phyloP scores from a whole-genome alignment of 2,888 invertebrate species.

The Cetonia aurata region DNA sequence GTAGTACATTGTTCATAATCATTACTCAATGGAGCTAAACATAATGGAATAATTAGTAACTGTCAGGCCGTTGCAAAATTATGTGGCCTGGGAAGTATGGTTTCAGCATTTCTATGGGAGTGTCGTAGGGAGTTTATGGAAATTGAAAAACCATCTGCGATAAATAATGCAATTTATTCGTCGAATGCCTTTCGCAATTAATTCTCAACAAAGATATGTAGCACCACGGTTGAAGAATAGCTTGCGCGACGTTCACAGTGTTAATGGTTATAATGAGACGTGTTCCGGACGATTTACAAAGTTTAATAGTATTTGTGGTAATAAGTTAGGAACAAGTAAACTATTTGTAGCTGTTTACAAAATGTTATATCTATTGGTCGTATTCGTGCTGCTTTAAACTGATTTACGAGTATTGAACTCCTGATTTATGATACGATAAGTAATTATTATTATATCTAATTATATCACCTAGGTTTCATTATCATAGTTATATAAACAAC shows the following conservation, averaged over 20 bases:
- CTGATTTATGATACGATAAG: too few species aligned
- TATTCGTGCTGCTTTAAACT: too few species aligned
- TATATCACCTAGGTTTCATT: too few species aligned
- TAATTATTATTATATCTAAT: too few species aligned
- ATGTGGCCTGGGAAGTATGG: conserved; percentile 25
- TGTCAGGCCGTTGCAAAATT: conserved; percentile 41
- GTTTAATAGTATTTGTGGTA: conserved; percentile 18
- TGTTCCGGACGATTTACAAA: conserved; percentile 11
- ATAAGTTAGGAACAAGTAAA: conserved; percentile 10
- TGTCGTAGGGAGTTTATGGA: conserved; percentile 39
- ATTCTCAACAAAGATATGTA: conserved; percentile 37
- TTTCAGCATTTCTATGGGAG: conserved; percentile 41
- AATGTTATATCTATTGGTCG: not conserved
- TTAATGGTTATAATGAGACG: conserved; percentile 5
- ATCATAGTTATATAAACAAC: too few species aligned
- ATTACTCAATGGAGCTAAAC: conserved; percentile 38
- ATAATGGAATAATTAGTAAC: conserved; percentile 45
- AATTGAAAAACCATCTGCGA: conserved; percentile 43
- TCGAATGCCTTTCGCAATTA: conserved; percentile 45
- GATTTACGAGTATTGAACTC: too few species aligned
- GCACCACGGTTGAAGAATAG: conserved; percentile 7
- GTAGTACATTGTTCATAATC: conserved; percentile 32
- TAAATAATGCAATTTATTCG: conserved; percentile 45
- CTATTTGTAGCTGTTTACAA: conserved; percentile 8
- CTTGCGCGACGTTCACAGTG: conserved; percentile 4